Evolutionary conservation across 2,113 vertebrate species (phyloP).

Genomic region (Oncorhynchus keta): DNA sequence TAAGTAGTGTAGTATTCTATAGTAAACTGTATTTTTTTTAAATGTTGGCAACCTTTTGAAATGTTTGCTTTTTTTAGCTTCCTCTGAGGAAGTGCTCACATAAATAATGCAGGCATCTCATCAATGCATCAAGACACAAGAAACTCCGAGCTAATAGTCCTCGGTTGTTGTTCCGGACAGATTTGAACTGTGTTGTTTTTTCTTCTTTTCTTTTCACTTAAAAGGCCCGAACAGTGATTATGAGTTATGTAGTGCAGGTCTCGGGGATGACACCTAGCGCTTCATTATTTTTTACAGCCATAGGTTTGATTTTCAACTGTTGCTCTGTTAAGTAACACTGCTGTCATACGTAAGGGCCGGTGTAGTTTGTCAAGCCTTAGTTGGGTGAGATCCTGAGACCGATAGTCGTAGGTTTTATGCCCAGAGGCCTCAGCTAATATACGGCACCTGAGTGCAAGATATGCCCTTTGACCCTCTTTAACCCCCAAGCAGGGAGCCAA

Average conservation of each 20-base stretch:
- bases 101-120: constrained; percentile 29
- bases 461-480: constrained; percentile 39
- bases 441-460: constrained; percentile 27
- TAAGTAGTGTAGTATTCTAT: too few species aligned
- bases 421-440: constrained; percentile 19
- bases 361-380: constrained; percentile 26
- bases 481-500: constrained; percentile 22
- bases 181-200: constrained; percentile 6
- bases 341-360: constrained; percentile 22
- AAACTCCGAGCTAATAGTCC: constrained; percentile 43
- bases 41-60: constrained; percentile 39
- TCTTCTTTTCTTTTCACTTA: constrained; percentile 14
- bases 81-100: constrained; percentile 41
- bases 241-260: constrained; percentile 33
- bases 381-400: constrained; percentile 10
- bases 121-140: constrained; percentile 40
- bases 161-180: constrained; percentile 21
- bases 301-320: constrained; percentile 26
- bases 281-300: constrained; percentile 45
- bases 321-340: constrained; percentile 28
- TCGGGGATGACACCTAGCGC: constrained; percentile 37
- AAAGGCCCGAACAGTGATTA: constrained; percentile 30
- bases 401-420: constrained; percentile 35
- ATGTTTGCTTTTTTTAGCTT: constrained; percentile 51
- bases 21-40: too few species aligned